These are phyloP conservation scores for Eumaeus atala DNA, from an alignment of 1,140 invertebrate genomes.

Conservation along the genomic window DNA sequence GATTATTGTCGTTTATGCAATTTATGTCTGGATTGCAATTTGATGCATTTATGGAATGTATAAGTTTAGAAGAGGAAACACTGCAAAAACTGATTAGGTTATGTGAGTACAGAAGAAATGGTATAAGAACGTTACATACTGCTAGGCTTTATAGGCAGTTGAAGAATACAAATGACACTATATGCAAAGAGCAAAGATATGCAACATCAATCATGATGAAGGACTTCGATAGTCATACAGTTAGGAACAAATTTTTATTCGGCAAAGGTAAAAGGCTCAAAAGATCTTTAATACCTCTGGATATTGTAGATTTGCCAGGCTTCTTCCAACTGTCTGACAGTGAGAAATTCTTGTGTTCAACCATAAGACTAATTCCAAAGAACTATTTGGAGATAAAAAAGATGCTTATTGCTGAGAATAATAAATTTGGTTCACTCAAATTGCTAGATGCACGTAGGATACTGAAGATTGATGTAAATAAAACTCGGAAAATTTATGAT, in stretches of 20 bases:
- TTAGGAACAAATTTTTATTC: constrained; percentile 30
- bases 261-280: constrained; percentile 34
- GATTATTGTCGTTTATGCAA: constrained; percentile 82
- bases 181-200: constrained; percentile 73
- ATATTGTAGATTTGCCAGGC: constrained; percentile 85
- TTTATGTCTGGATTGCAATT: constrained; percentile 83
- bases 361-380: constrained; percentile 81
- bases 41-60: constrained; percentile 84
- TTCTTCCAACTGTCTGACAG: constrained; percentile 83
- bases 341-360: constrained; percentile 86
- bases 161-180: constrained; percentile 76
- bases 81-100: constrained; percentile 79
- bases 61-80: constrained; percentile 81
- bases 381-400: constrained; percentile 86
- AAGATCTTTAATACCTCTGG: constrained; percentile 76
- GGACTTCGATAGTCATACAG: constrained; percentile 51
- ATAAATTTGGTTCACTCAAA: constrained; percentile 81
- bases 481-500: constrained; percentile 92
- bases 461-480: constrained; percentile 95
- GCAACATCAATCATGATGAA: constrained; percentile 54
- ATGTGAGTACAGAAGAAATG: constrained; percentile 81
- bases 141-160: constrained; percentile 80
- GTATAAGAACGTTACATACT: constrained; percentile 80
- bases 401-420: constrained; percentile 83
- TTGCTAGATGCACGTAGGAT: constrained; percentile 86